phyloP scores from a whole-genome alignment of 2,113 vertebrate genomes.

The Ciconia boyciana region DNA sequence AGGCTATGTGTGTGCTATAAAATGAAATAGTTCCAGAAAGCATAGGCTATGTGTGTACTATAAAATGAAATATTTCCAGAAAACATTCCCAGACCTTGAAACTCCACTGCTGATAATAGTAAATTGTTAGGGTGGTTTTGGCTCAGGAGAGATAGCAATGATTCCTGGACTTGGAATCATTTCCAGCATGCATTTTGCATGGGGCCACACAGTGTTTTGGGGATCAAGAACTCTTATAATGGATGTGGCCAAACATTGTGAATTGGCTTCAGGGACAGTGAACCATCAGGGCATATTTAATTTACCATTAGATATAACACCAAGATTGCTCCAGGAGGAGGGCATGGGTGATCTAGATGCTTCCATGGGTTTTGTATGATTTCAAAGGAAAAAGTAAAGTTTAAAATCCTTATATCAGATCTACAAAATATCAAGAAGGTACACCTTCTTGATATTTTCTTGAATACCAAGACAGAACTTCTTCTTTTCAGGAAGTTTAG shows the following conservation, averaged over 20 bases:
- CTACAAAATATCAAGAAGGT: neutral
- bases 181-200: neutral
- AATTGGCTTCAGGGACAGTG: neutral
- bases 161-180: neutral
- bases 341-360: accelerated
- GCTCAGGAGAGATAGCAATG: neutral
- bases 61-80: neutral
- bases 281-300: neutral
- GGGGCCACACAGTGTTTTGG: neutral
- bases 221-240: neutral
- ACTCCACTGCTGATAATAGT: neutral
- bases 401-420: neutral
- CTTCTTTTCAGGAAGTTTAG: neutral
- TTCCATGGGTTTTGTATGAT: neutral
- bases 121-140: neutral
- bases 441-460: too few species aligned
- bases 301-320: neutral
- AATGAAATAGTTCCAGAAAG: neutral
- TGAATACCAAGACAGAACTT: neutral
- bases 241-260: neutral
- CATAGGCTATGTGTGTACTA: neutral
- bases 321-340: neutral
- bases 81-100: neutral
- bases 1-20: neutral
- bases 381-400: neutral